Conservation (phyloP, 2,888 invertebrate species). For the Iphiclides podalirius region DNA sequence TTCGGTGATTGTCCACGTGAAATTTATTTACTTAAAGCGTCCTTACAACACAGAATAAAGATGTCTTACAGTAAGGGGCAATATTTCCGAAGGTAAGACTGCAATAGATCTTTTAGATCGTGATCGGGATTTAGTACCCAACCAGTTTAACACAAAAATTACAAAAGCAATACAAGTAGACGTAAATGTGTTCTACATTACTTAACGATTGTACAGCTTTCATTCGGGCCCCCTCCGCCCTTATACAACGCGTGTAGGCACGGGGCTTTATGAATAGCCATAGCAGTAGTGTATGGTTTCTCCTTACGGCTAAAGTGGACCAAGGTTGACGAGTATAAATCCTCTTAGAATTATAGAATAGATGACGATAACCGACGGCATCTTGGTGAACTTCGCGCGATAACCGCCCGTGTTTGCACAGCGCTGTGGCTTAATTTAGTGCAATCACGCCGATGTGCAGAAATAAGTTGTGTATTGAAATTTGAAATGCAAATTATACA, state of each 20-base stretch:
- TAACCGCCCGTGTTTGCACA: not conserved
- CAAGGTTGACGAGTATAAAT: slow-evolving; percentile 22
- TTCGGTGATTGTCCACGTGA: no score
- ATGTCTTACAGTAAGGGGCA: no score
- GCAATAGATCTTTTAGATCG: no score
- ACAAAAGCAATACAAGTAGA: no score
- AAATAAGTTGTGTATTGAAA: slow-evolving; percentile 37
- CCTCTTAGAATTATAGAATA: slow-evolving; percentile 23
- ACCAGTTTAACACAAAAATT: no score
- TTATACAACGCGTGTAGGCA: not conserved
- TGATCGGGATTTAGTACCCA: no score
- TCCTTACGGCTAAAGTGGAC: slow-evolving; percentile 13
- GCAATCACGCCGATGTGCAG: slow-evolving; percentile 14
- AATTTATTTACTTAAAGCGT: no score
- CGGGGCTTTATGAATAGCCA: slow-evolving; percentile 2
- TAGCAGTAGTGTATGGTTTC: slow-evolving; percentile 20
- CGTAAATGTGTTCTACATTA: no score
- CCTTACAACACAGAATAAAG: no score
- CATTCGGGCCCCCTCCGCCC: not conserved
- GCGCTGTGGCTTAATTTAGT: not conserved
- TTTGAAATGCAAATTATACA: slow-evolving; percentile 41
- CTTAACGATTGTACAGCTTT: no score
- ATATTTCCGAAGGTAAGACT: no score
- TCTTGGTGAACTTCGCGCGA: slow-evolving; percentile 3
- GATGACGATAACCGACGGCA: slow-evolving; percentile 13